Evolutionary conservation across 2,113 vertebrate genomes (phyloP).

Genomic region (Anas platyrhynchos): DNA sequence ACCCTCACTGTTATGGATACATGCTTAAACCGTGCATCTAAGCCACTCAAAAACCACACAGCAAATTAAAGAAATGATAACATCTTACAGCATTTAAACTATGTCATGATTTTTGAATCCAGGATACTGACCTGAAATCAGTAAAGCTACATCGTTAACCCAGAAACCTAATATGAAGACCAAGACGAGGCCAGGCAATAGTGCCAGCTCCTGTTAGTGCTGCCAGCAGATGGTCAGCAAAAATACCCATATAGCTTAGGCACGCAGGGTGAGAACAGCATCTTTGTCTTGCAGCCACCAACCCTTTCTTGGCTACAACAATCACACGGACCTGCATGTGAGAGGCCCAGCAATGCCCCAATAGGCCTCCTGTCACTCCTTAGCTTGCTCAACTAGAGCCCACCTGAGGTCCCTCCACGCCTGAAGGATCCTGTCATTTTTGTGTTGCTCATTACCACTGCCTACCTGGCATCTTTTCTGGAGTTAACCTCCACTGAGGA

Average conservation of each 20-base stretch:
- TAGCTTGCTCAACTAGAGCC: not conserved
- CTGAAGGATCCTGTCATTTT: not conserved
- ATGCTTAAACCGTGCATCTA: not conserved
- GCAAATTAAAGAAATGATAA: not conserved
- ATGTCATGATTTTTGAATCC: not conserved
- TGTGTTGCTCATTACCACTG: not conserved
- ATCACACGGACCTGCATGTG: rapidly evolving
- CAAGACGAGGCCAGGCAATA: not conserved
- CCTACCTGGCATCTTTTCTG: not conserved
- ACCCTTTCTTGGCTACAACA: not conserved
- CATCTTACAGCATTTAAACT: not conserved
- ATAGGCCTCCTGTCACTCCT: not conserved
- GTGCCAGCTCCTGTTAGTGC: not conserved
- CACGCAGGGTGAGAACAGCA: not conserved
- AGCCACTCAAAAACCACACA: not conserved
- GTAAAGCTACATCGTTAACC: not conserved
- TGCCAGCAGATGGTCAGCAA: not conserved
- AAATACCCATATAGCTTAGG: rapidly evolving
- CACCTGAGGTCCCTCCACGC: not conserved
- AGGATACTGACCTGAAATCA: not conserved
- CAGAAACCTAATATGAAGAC: not conserved
- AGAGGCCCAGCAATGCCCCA: not conserved
- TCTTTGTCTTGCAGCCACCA: rapidly evolving
- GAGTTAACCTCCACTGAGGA: not conserved
- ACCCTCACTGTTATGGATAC: not conserved